phyloP scores from a whole-genome alignment of 1,140 invertebrate genomes.

The Drosophila sturtevanti region DNA sequence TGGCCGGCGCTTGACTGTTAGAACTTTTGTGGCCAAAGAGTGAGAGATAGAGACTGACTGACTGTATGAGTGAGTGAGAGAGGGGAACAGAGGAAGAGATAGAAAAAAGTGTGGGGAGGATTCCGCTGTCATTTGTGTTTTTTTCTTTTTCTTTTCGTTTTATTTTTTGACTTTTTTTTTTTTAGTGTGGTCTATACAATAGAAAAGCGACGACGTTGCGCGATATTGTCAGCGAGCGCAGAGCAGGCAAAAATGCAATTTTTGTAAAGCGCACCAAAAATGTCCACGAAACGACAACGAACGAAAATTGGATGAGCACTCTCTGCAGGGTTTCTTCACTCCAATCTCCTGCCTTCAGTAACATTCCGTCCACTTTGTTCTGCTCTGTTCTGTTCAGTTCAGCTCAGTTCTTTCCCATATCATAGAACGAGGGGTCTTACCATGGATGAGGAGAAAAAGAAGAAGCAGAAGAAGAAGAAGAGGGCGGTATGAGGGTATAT shows the following conservation, averaged over 20 bases:
- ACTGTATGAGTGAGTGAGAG: conserved; percentile 14
- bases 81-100: too few species aligned
- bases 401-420: conserved; percentile 13
- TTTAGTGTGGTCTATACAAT: conserved; percentile 49
- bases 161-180: conserved; percentile 8
- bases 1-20: conserved; percentile 55
- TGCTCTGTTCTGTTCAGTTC: neutral
- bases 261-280: conserved; percentile 71
- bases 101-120: neutral
- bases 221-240: conserved; percentile 66
- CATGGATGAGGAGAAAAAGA: neutral
- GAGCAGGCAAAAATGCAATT: conserved; percentile 63
- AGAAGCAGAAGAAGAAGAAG: neutral
- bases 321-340: conserved; percentile 4
- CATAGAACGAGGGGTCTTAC: neutral
- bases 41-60: conserved; percentile 18
- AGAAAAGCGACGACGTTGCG: conserved; percentile 69
- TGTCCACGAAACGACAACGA: conserved; percentile 65
- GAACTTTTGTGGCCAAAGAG: conserved; percentile 37
- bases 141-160: conserved; percentile 38
- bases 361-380: conserved; percentile 17
- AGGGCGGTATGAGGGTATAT: conserved; percentile 15
- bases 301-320: conserved; percentile 76
- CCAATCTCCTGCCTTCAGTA: neutral
- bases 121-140: conserved; percentile 53